These are phyloP conservation scores for Spinibarbus caldwelli DNA, from an alignment of 2,797 vertebrate genomes.

Conservation along the genomic window DNA sequence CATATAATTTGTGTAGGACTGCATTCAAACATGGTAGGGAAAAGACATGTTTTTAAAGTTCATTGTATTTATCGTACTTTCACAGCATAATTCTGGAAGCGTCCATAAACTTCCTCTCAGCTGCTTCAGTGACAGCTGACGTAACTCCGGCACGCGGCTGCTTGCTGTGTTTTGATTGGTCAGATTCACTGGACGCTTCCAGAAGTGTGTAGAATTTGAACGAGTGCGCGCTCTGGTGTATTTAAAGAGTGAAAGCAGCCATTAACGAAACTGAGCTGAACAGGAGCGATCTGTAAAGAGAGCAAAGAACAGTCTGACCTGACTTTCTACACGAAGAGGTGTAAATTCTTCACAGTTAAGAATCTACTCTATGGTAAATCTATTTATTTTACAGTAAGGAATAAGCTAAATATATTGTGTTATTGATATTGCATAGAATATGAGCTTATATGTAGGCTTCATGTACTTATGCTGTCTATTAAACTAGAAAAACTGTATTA, in stretches of 20 bases:
- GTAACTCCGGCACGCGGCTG: background rate
- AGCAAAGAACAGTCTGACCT: background rate
- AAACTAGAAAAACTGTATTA: background rate
- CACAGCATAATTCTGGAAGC: background rate
- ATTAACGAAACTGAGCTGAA: background rate
- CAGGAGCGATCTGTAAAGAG: background rate
- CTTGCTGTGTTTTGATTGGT: conserved; percentile 6
- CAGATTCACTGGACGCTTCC: background rate
- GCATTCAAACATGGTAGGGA: background rate
- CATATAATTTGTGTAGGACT: background rate
- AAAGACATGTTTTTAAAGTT: background rate
- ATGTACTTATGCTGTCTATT: background rate
- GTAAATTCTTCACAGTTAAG: background rate
- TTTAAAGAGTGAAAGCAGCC: background rate
- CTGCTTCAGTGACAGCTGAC: background rate
- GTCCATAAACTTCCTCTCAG: background rate
- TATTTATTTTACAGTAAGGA: background rate
- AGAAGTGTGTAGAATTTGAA: conserved; percentile 11
- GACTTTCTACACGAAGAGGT: background rate
- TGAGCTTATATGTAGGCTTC: background rate
- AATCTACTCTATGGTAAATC: background rate
- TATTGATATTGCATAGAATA: background rate
- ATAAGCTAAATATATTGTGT: background rate
- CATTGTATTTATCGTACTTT: background rate
- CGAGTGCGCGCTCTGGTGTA: background rate